These are phyloP conservation scores for Tapera naevia DNA, from an alignment of 2,797 vertebrate species.

Conservation along the genomic window DNA sequence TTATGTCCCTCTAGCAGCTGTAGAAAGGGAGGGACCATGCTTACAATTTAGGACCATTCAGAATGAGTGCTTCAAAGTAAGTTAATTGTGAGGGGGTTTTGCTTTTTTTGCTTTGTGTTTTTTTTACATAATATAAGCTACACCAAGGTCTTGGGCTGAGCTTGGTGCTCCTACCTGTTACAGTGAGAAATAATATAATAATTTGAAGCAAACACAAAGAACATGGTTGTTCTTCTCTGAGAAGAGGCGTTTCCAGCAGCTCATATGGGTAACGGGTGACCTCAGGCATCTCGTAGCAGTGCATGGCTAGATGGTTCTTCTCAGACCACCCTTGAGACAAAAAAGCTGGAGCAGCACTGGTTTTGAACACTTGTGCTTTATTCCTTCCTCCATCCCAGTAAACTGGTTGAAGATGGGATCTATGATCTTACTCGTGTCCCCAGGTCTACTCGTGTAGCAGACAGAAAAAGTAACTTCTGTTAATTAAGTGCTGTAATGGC, in stretches of 20 bases:
- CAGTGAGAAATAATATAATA: not conserved
- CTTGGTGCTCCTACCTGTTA: not conserved
- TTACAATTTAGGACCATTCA: not conserved
- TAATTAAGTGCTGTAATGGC: not conserved
- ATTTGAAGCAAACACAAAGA: not conserved
- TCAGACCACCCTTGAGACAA: not conserved
- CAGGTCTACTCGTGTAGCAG: not conserved
- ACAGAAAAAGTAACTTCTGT: not conserved
- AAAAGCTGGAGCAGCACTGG: not conserved
- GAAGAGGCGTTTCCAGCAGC: not conserved
- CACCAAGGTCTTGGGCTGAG: not conserved
- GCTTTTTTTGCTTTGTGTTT: no score
- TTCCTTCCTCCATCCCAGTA: not conserved
- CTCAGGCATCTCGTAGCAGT: not conserved
- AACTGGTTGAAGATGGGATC: not conserved
- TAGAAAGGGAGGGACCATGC: not conserved
- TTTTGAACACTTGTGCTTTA: not conserved
- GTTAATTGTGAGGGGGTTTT: not conserved
- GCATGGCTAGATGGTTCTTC: not conserved
- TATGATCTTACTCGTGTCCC: not conserved
- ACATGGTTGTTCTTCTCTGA: not conserved
- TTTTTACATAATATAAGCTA: not conserved
- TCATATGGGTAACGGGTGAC: not conserved
- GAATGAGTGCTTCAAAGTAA: not conserved
- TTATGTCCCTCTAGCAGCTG: not conserved